Conservation (phyloP, 2,888 invertebrate genomes). For the Carpatolechia fugitivella region DNA sequence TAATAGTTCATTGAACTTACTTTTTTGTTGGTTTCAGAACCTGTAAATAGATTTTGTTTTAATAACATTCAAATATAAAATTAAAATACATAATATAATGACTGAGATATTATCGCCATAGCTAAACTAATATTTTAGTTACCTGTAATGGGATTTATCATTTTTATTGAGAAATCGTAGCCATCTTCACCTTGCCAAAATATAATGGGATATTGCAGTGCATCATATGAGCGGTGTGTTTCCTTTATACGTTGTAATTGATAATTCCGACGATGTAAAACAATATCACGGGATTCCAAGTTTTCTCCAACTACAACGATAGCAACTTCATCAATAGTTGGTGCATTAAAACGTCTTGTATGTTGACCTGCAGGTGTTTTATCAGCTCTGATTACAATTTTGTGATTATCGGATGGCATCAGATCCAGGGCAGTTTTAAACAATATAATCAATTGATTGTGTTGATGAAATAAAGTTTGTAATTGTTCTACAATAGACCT, state of each 20-base stretch:
- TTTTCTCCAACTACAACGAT: constrained; percentile 11
- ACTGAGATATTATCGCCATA: not conserved
- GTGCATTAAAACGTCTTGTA: constrained; percentile 26
- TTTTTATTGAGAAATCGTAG: constrained; percentile 26
- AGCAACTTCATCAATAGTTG: constrained; percentile 21
- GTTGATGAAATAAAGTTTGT: constrained; percentile 30
- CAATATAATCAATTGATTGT: constrained; percentile 28
- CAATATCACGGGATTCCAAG: constrained; percentile 19
- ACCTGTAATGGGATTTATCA: constrained; percentile 27
- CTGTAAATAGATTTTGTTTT: constrained; percentile 10
- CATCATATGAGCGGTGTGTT: constrained; percentile 42
- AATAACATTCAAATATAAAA: constrained; percentile 9
- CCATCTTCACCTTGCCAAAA: constrained; percentile 33
- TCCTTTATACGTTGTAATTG: constrained; percentile 32
- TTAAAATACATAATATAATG: constrained; percentile 6
- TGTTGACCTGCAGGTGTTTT: constrained; percentile 27
- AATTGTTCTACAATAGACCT: constrained; percentile 21
- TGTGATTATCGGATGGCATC: constrained; percentile 25
- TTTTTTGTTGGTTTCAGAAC: constrained; percentile 23
- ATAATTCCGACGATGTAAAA: constrained; percentile 37
- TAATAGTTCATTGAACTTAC: constrained; percentile 26
- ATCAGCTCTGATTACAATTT: constrained; percentile 26
- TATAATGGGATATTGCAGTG: constrained; percentile 34
- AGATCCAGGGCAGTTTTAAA: constrained; percentile 23
- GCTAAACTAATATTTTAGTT: constrained; percentile 2